phyloP scores from a whole-genome alignment of 2,888 invertebrate genomes.

The Ennomos fuscantarius region DNA sequence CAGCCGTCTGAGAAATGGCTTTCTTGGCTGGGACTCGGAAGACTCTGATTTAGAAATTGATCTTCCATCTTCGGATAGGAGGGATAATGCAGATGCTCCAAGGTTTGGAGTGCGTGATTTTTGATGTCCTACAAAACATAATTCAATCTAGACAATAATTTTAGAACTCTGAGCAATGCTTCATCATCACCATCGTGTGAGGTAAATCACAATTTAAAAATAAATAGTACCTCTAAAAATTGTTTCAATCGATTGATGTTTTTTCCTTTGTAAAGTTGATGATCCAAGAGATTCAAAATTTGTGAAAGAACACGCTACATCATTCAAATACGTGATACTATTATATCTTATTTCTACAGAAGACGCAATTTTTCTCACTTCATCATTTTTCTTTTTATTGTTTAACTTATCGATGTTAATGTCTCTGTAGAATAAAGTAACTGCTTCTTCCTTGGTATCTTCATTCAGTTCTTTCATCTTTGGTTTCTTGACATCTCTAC shows the following conservation, averaged over 20 bases:
- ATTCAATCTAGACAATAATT: constrained; percentile 8
- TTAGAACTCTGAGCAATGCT: neutral
- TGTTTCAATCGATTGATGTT: constrained; percentile 59
- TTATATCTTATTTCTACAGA: constrained; percentile 61
- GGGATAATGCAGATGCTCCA: constrained; percentile 65
- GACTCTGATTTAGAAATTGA: constrained; percentile 36
- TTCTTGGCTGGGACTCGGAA: constrained; percentile 50
- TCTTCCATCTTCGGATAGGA: constrained; percentile 48
- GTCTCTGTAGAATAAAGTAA: constrained; percentile 30
- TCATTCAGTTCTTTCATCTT: constrained; percentile 5
- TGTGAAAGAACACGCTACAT: constrained; percentile 55
- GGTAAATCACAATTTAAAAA: no score
- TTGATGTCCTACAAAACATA: constrained; percentile 53
- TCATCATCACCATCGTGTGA: no score
- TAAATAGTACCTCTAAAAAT: constrained; percentile 63
- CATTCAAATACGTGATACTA: constrained; percentile 51
- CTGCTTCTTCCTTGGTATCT: constrained; percentile 12
- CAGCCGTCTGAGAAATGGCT: constrained; percentile 65
- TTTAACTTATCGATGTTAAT: constrained; percentile 3
- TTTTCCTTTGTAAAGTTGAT: constrained; percentile 35
- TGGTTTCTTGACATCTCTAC: constrained; percentile 8
- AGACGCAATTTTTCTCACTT: constrained; percentile 50
- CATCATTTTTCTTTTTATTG: constrained; percentile 6
- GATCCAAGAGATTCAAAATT: constrained; percentile 45
- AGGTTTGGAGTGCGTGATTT: constrained; percentile 68